Percentiles rank a stretch among this genome's conserved stretches.
These are phyloP conservation scores for Paedocypris sp. DNA, from an alignment of 2,113 vertebrate genomes.

Conservation along the genomic window DNA sequence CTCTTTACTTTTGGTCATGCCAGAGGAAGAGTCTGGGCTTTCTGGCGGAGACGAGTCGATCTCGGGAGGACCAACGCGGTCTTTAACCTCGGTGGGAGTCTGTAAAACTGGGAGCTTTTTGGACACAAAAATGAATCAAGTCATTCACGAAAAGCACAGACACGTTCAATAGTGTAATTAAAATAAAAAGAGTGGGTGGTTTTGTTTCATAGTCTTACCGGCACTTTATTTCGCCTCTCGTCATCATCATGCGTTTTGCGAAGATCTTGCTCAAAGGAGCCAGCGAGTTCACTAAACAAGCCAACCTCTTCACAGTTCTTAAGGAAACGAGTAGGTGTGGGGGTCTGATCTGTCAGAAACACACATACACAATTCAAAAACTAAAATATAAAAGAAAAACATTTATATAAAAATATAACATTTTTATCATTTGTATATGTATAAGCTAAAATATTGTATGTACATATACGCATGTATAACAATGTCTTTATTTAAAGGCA, in stretches of 20 bases:
- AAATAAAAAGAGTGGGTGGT: too few relatives aligned
- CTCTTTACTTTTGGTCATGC: conserved; percentile 58
- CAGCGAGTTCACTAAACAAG: conserved; percentile 90
- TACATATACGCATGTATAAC: too few relatives aligned
- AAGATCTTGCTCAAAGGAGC: conserved; percentile 92
- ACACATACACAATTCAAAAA: not conserved
- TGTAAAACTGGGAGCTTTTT: conserved; percentile 50
- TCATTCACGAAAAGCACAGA: not conserved
- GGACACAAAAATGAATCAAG: not conserved
- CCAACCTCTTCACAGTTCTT: conserved; percentile 98
- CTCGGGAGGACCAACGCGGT: conserved; percentile 79
- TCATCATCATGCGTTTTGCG: conserved; percentile 85
- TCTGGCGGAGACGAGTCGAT: conserved; percentile 83
- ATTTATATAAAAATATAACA: too few relatives aligned
- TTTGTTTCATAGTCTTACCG: conserved; percentile 46
- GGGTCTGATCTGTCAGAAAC: conserved; percentile 81
- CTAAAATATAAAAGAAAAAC: not conserved
- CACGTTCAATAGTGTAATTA: too few relatives aligned
- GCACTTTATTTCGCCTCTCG: conserved; percentile 68
- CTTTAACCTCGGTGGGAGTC: conserved; percentile 73
- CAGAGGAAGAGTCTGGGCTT: conserved; percentile 70
- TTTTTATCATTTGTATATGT: too few relatives aligned
- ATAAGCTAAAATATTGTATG: too few relatives aligned
- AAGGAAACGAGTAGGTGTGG: conserved; percentile 92
- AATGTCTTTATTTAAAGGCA: too few relatives aligned